A percentile compares a stretch with the other conserved stretches of the same genome.
These are phyloP conservation scores for Phalloptychus januarius DNA, from an alignment of 2,797 vertebrate species.

Conservation along the genomic window DNA sequence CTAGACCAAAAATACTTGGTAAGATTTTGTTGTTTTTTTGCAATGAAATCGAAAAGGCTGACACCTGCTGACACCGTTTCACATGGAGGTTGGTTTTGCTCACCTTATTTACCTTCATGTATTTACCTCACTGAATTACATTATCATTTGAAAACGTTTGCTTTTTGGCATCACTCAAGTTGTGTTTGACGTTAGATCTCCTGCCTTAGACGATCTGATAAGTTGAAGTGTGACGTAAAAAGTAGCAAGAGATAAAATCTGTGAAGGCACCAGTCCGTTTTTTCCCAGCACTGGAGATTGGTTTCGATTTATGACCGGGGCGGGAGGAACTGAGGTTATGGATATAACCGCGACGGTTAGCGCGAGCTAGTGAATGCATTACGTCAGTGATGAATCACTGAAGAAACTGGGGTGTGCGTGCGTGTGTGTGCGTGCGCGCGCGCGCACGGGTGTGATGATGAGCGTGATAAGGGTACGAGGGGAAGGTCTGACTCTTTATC, in stretches of 20 bases:
- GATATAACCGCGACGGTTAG: background rate
- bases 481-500: slow-evolving; percentile 76
- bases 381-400: background rate
- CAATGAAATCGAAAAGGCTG: background rate
- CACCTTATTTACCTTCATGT: background rate
- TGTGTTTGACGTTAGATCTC: background rate
- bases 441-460: slow-evolving; percentile 29
- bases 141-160: background rate
- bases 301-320: background rate
- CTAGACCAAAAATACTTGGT: no score
- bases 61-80: background rate
- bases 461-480: slow-evolving; percentile 61
- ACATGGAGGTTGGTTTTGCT: background rate
- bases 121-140: background rate
- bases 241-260: background rate
- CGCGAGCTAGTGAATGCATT: background rate
- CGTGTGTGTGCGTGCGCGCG: background rate
- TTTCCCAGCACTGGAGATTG: background rate
- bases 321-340: background rate
- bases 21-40: no score
- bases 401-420: background rate
- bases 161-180: background rate
- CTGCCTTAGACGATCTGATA: background rate
- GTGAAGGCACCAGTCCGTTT: background rate
- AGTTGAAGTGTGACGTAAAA: background rate